Percentiles rank a stretch among this genome's conserved stretches.
Conservation (phyloP, 2,113 vertebrate genomes). For the Albula goreensis region DNA sequence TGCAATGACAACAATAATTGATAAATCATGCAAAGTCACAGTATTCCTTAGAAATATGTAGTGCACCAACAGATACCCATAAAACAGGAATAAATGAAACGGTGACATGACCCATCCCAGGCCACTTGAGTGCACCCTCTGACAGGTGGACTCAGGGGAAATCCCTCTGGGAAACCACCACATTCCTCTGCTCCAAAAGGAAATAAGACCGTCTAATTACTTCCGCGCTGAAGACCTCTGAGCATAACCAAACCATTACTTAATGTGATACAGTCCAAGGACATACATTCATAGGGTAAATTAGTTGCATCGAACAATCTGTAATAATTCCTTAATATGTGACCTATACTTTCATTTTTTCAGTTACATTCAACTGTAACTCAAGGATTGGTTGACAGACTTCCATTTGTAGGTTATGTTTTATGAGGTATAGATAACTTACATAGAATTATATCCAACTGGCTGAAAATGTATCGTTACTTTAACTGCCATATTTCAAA, state of each 20-base stretch:
- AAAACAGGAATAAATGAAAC: background rate
- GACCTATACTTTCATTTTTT: background rate
- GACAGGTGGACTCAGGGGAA: slow-evolving; percentile 49
- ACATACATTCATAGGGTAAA: background rate
- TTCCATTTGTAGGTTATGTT: background rate
- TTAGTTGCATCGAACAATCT: background rate
- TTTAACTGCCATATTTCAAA: background rate
- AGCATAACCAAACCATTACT: background rate
- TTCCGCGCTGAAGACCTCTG: background rate
- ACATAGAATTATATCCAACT: background rate
- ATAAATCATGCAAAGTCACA: no score
- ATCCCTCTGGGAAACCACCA: slow-evolving; percentile 58
- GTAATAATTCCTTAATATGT: background rate
- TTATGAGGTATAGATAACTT: background rate
- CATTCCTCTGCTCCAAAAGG: slow-evolving; percentile 15
- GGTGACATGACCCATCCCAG: background rate
- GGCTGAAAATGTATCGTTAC: background rate
- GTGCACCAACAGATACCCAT: no score
- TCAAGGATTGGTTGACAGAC: background rate
- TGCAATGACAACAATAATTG: no score
- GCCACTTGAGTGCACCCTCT: background rate
- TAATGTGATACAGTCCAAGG: no score
- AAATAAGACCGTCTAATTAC: background rate
- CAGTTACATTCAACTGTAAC: background rate
- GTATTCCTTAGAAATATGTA: no score